Evolutionary conservation across 2,888 invertebrate genomes (phyloP).

Genomic region (Cataglyphis rosenhaueri): DNA sequence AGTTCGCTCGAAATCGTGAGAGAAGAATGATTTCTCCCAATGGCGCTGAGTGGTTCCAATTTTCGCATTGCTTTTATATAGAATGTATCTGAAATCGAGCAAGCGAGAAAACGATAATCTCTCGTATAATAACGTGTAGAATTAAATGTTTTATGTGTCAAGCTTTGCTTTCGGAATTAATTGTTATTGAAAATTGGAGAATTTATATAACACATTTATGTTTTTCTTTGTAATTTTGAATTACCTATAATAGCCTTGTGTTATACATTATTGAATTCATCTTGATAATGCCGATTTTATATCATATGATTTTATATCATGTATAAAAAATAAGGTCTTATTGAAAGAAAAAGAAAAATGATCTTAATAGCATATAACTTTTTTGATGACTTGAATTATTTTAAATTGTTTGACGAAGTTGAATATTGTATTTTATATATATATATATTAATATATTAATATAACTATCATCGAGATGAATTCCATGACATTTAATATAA

Average conservation of each 20-base stretch:
- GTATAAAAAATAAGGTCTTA: background rate
- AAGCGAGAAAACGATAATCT: background rate
- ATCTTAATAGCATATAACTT: background rate
- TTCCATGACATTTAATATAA: background rate
- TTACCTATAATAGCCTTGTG: background rate
- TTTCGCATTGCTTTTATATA: background rate
- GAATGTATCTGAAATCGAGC: background rate
- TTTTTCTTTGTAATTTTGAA: background rate
- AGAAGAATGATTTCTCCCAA: slow-evolving; percentile 24
- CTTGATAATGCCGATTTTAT: background rate
- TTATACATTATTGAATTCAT: background rate
- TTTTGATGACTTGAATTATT: background rate
- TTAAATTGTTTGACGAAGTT: background rate
- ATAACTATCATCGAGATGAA: background rate
- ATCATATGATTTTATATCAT: background rate
- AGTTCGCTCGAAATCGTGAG: slow-evolving; percentile 28
- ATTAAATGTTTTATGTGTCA: background rate
- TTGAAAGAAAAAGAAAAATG: background rate
- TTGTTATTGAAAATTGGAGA: background rate
- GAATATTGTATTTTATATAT: background rate
- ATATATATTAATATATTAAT: background rate
- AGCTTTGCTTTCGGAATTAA: background rate
- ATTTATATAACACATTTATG: background rate
- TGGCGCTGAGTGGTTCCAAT: slow-evolving; percentile 8
- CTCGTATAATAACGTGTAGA: background rate